phyloP scores from a whole-genome alignment of 1,140 invertebrate genomes.

The Anastatus disparis region DNA sequence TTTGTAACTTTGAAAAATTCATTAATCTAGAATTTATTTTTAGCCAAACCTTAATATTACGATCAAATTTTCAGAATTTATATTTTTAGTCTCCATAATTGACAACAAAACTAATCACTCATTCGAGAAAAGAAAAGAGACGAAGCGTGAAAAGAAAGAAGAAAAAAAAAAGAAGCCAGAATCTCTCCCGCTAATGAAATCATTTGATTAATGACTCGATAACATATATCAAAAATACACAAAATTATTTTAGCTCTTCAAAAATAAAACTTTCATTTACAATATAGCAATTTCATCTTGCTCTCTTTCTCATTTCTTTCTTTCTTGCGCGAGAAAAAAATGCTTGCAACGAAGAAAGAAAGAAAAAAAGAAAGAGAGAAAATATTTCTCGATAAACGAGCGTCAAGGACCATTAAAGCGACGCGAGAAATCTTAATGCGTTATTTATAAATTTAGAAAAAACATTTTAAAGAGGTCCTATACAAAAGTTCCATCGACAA shows the following conservation, averaged over 20 bases:
- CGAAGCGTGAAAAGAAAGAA: neutral
- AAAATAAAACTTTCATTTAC: conserved; percentile 22
- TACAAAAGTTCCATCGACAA: neutral
- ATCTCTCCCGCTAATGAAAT: conserved; percentile 34
- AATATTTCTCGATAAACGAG: neutral
- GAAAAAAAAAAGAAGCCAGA: neutral
- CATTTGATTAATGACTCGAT: conserved; percentile 28
- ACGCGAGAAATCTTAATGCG: neutral
- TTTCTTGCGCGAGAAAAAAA: neutral
- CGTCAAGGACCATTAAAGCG: conserved; percentile 35
- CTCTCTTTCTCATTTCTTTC: no score
- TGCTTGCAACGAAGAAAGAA: neutral
- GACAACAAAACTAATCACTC: conserved; percentile 27
- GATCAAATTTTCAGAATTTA: conserved; percentile 3
- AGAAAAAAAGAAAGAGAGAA: neutral
- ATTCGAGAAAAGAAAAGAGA: neutral
- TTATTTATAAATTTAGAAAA: conserved; percentile 35
- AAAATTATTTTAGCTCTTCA: neutral
- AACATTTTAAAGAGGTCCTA: neutral
- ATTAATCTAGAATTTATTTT: conserved; percentile 23
- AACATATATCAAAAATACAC: conserved; percentile 9
- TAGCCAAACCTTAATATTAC: conserved; percentile 2
- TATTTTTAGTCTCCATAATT: conserved; percentile 22
- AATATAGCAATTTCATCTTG: neutral
- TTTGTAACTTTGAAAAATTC: neutral